phyloP scores from a whole-genome alignment of 2,797 vertebrate species.

The Erithacus rubecula region DNA sequence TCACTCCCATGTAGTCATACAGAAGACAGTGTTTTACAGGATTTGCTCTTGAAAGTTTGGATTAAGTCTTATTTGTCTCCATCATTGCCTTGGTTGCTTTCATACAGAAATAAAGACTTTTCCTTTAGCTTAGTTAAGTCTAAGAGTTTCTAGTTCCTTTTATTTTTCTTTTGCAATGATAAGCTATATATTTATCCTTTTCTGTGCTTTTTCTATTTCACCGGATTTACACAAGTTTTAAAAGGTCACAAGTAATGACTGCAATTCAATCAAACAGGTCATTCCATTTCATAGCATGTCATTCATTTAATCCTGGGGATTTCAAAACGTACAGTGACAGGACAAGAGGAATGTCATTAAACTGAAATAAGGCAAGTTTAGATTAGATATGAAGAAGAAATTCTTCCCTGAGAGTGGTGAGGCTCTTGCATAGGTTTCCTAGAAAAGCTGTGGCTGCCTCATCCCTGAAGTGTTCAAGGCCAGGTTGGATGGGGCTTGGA shows the following conservation, averaged over 20 bases:
- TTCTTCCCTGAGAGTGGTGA: neutral
- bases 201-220: neutral
- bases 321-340: neutral
- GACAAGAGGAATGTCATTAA: neutral
- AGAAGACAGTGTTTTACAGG: neutral
- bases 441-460: neutral
- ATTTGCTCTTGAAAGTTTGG: neutral
- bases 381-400: neutral
- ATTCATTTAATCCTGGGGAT: neutral
- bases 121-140: neutral
- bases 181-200: neutral
- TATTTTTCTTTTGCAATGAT: neutral
- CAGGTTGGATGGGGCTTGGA: neutral
- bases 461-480: neutral
- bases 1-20: neutral
- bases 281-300: neutral
- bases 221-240: neutral
- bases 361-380: neutral
- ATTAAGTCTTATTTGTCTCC: neutral
- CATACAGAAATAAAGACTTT: neutral
- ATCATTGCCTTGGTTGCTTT: neutral
- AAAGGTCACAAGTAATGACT: neutral
- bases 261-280: neutral
- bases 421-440: neutral
- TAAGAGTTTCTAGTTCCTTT: neutral